Evolutionary conservation across 92 coral and sea anemone genomes (phyloP).

Genomic region (Micromussa lordhowensis): DNA sequence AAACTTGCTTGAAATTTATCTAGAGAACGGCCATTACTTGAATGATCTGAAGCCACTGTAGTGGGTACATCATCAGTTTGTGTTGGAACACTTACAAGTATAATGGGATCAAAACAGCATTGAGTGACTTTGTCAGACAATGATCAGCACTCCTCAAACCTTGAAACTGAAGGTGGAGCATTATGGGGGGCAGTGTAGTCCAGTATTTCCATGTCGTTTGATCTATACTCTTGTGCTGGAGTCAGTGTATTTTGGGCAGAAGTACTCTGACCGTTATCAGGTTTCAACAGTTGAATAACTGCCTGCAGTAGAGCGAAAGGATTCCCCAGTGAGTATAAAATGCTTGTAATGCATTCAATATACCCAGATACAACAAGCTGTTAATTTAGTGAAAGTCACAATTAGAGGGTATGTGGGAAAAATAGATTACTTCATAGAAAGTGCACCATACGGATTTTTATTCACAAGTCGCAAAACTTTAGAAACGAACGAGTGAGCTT

Average conservation of each 20-base stretch:
- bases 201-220: neutral
- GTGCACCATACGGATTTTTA: too few relatives aligned
- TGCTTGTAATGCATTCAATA: too few relatives aligned
- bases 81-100: neutral
- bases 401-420: too few relatives aligned
- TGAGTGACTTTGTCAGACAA: neutral
- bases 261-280: neutral
- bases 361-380: too few relatives aligned
- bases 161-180: neutral
- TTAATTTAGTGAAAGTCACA: too few relatives aligned
- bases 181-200: neutral
- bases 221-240: neutral
- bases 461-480: too few relatives aligned
- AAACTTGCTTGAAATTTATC: neutral
- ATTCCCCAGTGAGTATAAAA: too few relatives aligned
- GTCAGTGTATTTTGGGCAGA: neutral
- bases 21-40: constrained; percentile 7
- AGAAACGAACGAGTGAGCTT: too few relatives aligned
- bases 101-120: neutral
- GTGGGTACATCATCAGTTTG: constrained; percentile 3
- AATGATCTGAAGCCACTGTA: neutral
- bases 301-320: neutral
- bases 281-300: neutral
- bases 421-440: too few relatives aligned
- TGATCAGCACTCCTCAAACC: neutral